Conservation (phyloP, 2,113 vertebrate species). For the Perca schrenkii region DNA sequence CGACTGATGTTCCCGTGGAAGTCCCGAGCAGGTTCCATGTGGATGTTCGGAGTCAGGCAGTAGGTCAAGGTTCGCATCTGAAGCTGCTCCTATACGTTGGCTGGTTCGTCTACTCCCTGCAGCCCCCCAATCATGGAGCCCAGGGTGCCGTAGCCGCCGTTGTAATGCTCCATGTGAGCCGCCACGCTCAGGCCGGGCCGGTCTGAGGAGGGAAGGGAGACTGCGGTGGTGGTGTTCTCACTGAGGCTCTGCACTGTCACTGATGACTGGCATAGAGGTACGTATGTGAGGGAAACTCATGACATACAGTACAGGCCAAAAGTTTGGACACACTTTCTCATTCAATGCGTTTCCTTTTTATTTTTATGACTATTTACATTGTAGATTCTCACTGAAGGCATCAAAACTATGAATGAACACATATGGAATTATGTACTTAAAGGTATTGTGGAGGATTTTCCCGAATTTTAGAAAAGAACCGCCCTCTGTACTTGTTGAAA, state of each 20-base stretch:
- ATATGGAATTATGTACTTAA: too few species aligned
- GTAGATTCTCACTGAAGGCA: too few species aligned
- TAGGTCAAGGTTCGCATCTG: constrained; percentile 35
- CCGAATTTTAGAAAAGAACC: too few species aligned
- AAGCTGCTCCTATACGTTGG: neutral
- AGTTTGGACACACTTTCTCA: too few species aligned
- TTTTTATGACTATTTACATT: too few species aligned
- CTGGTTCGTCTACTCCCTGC: constrained; percentile 36
- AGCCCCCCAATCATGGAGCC: constrained; percentile 59
- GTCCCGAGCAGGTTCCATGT: constrained; percentile 5
- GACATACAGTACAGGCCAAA: neutral
- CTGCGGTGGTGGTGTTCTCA: constrained; percentile 69
- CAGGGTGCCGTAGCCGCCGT: constrained; percentile 18
- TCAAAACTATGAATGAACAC: too few species aligned
- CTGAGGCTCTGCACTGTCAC: constrained; percentile 64
- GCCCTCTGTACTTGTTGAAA: too few species aligned
- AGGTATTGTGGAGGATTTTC: too few species aligned
- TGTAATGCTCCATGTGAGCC: constrained; percentile 59
- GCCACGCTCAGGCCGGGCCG: constrained; percentile 14
- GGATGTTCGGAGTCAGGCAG: constrained; percentile 76
- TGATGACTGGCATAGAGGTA: constrained; percentile 59
- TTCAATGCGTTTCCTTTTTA: too few species aligned
- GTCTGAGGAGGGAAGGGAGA: constrained; percentile 52
- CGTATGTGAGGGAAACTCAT: neutral
- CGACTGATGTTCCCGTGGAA: neutral